phyloP scores from a whole-genome alignment of 2,797 vertebrate genomes.

The Echeneis naucrates region DNA sequence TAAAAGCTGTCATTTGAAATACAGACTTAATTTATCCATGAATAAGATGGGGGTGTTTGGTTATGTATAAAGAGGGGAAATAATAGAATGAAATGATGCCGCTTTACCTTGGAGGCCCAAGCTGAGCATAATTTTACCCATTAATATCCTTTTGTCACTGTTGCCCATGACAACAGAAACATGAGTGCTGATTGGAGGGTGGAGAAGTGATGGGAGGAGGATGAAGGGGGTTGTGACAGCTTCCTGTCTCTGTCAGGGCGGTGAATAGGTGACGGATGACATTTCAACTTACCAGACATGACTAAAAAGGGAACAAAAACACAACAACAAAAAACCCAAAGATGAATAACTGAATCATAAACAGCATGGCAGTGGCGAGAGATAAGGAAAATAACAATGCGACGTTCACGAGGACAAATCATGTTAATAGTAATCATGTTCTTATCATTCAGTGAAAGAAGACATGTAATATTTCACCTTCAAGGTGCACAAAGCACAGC shows the following conservation, averaged over 20 bases:
- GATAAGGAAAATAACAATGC: conserved; percentile 62
- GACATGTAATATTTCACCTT: conserved; percentile 43
- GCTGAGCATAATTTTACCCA: conserved; percentile 88
- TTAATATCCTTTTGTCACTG: conserved; percentile 90
- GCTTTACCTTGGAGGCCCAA: conserved; percentile 84
- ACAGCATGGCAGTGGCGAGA: conserved; percentile 66
- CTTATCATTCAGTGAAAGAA: conserved; percentile 55
- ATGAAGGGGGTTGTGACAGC: conserved; percentile 91
- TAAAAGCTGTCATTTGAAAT: conserved; percentile 71
- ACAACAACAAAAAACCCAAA: conserved; percentile 82
- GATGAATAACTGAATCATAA: conserved; percentile 87
- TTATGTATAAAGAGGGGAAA: conserved; percentile 67
- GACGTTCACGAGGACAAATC: conserved; percentile 66
- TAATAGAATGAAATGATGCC: conserved; percentile 78
- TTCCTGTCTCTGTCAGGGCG: conserved; percentile 93
- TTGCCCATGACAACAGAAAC: conserved; percentile 93
- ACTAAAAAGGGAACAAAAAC: conserved; percentile 94
- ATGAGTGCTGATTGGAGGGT: conserved; percentile 93
- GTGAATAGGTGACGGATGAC: conserved; percentile 97
- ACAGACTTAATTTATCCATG: conserved; percentile 62
- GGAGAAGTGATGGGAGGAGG: conserved; percentile 92
- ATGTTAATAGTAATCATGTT: conserved; percentile 57
- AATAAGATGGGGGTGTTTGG: conserved; percentile 56
- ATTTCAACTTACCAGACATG: conserved; percentile 99
- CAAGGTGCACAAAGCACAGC: conserved; percentile 12